These are phyloP conservation scores for Odiellus spinosus DNA, from an alignment of 2,888 invertebrate genomes.

Conservation along the genomic window DNA sequence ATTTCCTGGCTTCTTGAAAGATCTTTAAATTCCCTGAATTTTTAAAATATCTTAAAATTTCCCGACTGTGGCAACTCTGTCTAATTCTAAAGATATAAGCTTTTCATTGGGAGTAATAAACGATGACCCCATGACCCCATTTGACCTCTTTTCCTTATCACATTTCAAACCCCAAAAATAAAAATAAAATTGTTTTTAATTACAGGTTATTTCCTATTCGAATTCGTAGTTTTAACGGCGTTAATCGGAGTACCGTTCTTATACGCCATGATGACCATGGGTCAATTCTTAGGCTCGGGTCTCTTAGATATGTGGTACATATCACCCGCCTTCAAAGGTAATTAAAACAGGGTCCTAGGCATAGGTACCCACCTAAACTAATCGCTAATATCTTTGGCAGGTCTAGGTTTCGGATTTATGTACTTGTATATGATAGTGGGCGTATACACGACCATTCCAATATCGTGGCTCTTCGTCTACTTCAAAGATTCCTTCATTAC, in stretches of 20 bases:
- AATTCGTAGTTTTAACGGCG: constrained; percentile 66
- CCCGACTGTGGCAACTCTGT: no score
- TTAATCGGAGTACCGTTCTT: constrained; percentile 66
- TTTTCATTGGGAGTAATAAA: no score
- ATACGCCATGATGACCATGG: constrained; percentile 65
- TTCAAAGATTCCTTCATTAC: constrained; percentile 67
- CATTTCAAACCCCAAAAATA: no score
- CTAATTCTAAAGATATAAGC: no score
- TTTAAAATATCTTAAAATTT: no score
- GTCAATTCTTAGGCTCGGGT: constrained; percentile 64
- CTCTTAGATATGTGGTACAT: constrained; percentile 85
- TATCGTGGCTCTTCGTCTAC: constrained; percentile 79
- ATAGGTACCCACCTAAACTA: no score
- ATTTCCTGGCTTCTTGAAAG: no score
- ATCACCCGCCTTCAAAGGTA: constrained; percentile 63
- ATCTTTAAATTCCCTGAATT: no score
- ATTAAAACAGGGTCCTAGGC: background rate
- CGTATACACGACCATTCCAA: constrained; percentile 67
- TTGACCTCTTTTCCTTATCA: no score
- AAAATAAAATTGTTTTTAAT: no score
- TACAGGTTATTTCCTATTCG: constrained; percentile 66
- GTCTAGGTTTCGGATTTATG: constrained; percentile 66
- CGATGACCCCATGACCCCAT: no score
- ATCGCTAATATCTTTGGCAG: constrained; percentile 31
- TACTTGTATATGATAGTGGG: constrained; percentile 63